Evolutionary conservation across 2,113 vertebrate species (phyloP), one percentile per base, ranked within the genome.

Genomic region (Brachyhypopomus occidentalis): DNA sequence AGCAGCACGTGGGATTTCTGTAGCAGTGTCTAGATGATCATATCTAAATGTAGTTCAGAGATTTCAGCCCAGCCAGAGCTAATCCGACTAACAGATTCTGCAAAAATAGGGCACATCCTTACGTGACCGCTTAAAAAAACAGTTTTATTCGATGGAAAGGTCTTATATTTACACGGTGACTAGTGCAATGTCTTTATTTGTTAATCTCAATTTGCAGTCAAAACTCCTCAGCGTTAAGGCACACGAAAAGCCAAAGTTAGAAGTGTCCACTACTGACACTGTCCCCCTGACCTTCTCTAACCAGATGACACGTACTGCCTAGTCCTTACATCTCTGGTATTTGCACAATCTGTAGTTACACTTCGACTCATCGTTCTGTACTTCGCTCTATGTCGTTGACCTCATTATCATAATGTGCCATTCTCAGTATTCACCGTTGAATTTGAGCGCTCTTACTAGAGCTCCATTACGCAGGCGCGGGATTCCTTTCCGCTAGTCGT

Each of bases 21-120:
- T 11, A 11, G 45, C 8, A 9, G 2, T 52, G 12, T 52, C 12
- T 14, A 52, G 45, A 14, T 52, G 45, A 14, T 52, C 45, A 14
- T 52, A 11, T 12, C 45, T 14, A 52, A 52, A 52, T 52, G 45
- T 52, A 52, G 55, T 58, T 74, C 72, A 59, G 72, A 19, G 14
- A 23, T 79, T 72, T 72, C 45, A 73, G 20, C 72, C 45, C 45
- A 52, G 45, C 12, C 45, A 52, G 45, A 52, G 77, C 66, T 73
- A 79, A 80, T 77, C 79, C 45, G 67, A 72, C 77, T 55, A 52
- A 59, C 75, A 60, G 77, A 77, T 59, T 77, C 59, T 72, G 79
- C 83, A 89, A 84, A 85, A 78, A 58, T 80, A 80, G 87, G 86
- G 84, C 80, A 60, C 72, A 86, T 89, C 91, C 88, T 90, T 92